These are phyloP conservation scores for Physella acuta DNA, from an alignment of 1,140 invertebrate genomes.

Conservation along the genomic window DNA sequence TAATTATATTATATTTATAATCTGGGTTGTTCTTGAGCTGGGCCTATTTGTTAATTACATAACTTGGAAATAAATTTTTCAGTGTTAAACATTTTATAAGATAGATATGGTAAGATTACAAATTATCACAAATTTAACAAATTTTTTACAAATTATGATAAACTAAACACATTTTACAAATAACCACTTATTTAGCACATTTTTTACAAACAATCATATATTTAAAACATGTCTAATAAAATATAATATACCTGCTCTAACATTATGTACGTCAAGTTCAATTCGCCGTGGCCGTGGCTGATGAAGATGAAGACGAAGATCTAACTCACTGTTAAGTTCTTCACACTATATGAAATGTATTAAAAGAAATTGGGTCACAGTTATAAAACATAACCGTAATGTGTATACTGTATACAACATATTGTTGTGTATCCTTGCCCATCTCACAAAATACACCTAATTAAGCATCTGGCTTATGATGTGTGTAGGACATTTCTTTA, in stretches of 20 bases:
- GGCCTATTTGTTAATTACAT: too few relatives aligned
- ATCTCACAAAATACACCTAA: not conserved
- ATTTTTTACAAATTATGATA: too few relatives aligned
- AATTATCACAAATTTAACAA: too few relatives aligned
- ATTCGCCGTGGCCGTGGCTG: slow-evolving; percentile 53
- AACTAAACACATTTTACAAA: too few relatives aligned
- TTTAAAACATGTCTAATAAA: too few relatives aligned
- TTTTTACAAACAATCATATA: too few relatives aligned
- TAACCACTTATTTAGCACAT: too few relatives aligned
- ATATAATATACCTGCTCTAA: slow-evolving; percentile 54
- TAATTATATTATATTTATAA: too few relatives aligned
- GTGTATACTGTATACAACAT: not conserved
- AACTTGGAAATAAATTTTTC: too few relatives aligned
- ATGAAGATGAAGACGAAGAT: slow-evolving; percentile 58
- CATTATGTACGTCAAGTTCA: slow-evolving; percentile 60
- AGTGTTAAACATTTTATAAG: too few relatives aligned
- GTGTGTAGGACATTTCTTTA: not conserved
- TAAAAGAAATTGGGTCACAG: not conserved
- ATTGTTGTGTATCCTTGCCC: not conserved
- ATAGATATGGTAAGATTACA: too few relatives aligned
- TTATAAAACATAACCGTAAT: not conserved
- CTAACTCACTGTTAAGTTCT: slow-evolving; percentile 59
- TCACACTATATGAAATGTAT: slow-evolving; percentile 42
- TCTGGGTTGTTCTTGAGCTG: too few relatives aligned
- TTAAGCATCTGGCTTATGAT: not conserved